These are phyloP conservation scores for Drosophila bunnanda DNA, from an alignment of 2,888 invertebrate genomes.

Conservation along the genomic window DNA sequence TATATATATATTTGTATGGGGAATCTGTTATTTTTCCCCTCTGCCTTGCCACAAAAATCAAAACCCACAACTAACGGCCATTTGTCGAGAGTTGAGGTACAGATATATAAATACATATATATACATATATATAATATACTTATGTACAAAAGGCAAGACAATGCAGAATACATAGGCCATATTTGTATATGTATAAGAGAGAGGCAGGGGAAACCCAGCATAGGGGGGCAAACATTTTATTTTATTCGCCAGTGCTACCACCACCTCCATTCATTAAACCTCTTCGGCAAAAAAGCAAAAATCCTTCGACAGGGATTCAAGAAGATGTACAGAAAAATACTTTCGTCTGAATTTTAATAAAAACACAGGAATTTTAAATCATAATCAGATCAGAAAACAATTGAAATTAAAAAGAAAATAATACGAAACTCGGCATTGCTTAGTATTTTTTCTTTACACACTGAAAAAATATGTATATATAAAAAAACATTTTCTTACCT, in stretches of 20 bases:
- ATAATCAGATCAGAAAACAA: background rate
- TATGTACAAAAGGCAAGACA: conserved; percentile 23
- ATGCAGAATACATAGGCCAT: conserved; percentile 18
- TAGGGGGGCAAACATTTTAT: conserved; percentile 3
- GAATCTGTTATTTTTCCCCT: conserved; percentile 9
- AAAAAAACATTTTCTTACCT: no score
- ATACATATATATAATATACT: conserved; percentile 5
- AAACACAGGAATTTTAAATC: background rate
- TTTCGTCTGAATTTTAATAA: background rate
- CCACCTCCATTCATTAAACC: conserved; percentile 8
- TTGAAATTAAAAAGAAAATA: background rate
- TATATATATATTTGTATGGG: background rate
- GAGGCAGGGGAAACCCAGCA: conserved; percentile 1
- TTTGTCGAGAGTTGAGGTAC: conserved; percentile 29
- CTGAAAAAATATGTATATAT: no score
- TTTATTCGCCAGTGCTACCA: background rate
- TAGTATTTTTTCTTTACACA: no score
- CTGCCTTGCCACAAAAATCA: background rate
- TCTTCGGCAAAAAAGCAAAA: conserved; percentile 7
- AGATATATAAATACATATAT: background rate
- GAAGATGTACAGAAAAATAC: background rate
- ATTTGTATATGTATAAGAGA: background rate
- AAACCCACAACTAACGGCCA: conserved; percentile 26
- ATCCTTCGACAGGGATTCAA: conserved; percentile 8
- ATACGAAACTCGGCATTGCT: no score